Base-by-base conservation (phyloP, 2,888 invertebrate species). In the Sarcophaga rosellei region DNA sequence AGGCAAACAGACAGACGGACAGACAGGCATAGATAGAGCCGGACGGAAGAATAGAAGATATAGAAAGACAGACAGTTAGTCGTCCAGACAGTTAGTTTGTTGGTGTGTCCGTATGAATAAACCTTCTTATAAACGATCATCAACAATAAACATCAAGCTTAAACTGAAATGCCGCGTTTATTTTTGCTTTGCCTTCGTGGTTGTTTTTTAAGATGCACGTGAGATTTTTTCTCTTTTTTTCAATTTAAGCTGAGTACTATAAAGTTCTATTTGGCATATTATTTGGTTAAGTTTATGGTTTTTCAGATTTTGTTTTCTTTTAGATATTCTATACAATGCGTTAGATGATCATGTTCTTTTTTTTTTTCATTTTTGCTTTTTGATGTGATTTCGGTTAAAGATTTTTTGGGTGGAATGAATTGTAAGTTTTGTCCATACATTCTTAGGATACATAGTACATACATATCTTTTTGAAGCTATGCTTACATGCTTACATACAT, bases 91-190 rank as follows among this genome's bases (percentile, higher is more conserved):
- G 74, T 70, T 21, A 74, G 21, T 59, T 53, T 53, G 62, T 69
- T 17, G 35, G 45, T 23, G n/a, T 59, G 57, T 53, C 15, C 10
- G 45, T 69, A 23, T 4, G 20, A 66, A 74, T 68, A 80, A 80
- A 80, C 70, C 84, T 84, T 83, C 59, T 83, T 80, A 80, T 86
- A 86, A 86, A 86, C 85, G 86, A 86, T 86, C 86, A 84, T 80
- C 83, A 86, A 66, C 81, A 81, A 81, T 84, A 81, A 86, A 84
- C 86, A 81, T 86, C 86, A 86, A 86, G 84, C 78, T 78, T 86
- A 77, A 80, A 57, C 62, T 83, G 45, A 82, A 83, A 80, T 61
- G 81, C 84, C 86, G 84, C 86, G 21, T 84, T 21, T 75, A 70
- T 81, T 63, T 47, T 69, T n/a, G 44, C 20, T 75, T 25, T 69